Base-by-base conservation (phyloP, 2,888 invertebrate genomes). In the Gordius sp. region DNA sequence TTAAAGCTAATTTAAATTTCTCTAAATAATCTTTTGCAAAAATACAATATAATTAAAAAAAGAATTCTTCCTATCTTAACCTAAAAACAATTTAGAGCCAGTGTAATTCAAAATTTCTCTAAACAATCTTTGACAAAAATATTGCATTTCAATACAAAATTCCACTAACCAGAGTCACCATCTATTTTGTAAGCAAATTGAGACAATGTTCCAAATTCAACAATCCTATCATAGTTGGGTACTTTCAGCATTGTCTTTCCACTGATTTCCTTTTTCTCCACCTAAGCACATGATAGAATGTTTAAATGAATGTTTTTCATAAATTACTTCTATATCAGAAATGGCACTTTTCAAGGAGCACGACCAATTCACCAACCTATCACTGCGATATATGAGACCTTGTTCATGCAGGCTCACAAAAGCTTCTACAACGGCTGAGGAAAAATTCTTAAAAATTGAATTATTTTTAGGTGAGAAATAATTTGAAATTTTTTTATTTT, bases 311-410 rank as follows among this genome's bases (percentile, higher is more conserved):
- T 33, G n/a, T 33, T 13, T 33, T 33, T 13, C 39, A n/a, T 13
- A 33, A 33, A 33, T 33, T 33, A 77, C 89, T 71, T 97, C 97
- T 62, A 99, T 91, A 67, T 99, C 97, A 0, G 93, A 93, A 63
- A 99, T 97, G 4, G 93, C 93, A 56, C 89, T 91, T 66, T 85
- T 83, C 16, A 99, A 72, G 0, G 82, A 75, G 66, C 93, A 97
- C 0, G 89, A 93, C 97, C 97, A 99, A 73, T 99, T 97, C 2
- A 99, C 93, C 4, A 99, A 75, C 41, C 86, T 76, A 64, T 85
- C 85, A 56, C 83, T 82, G 18, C 93, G 76, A 70, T 91, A 93
- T 67, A 97, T 86, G 64, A 81, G 76, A 2, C 82, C 83, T n/a
- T 69, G 67, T 60, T 86, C 84, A 67, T 86, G 84, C 33, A 91